Evolutionary conservation across 2,113 vertebrate genomes (phyloP), one percentile per base, ranked within the genome.

Genomic region (Plecturocebus donacophilus): DNA sequence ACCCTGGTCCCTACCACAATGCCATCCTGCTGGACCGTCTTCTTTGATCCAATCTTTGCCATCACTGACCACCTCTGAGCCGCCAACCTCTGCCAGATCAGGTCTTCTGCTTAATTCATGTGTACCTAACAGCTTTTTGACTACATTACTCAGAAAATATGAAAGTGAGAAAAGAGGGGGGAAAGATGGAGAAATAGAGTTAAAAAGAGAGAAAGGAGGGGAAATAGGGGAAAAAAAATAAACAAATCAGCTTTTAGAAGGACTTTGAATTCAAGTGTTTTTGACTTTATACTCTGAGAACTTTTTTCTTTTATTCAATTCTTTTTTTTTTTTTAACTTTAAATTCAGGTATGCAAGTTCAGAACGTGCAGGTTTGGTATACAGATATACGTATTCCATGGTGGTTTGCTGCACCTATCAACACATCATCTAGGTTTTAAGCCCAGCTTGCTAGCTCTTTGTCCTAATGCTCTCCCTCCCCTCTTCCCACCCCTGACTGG

Each of bases 11-110:
- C 9, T 70, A 7, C 8, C 17, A 30, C 2, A 38, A 9, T 25
- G 54, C 8, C 16, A 17, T 5, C 19, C 13, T 32, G 8, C 6
- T 19, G 27, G 12, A 17, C 64, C 16, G 14, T 0, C 0, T n/a
- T 21, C 21, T 8, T 38, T 30, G 6, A 14, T 52, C 42, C 11
- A 1, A 10, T 8, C 23, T 64, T 21, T 32, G n/a, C 4, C 16
- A 16, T 42, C 38, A 13, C 3, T 32, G 16, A 0, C n/a, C 3
- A 13, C 23, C 45, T 30, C 73, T 40, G 13, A 21, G 45, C 1
- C 8, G 27, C 52, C 13, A 54, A 11, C 2, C 0, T 14, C 32
- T 95, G 16, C 23, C 30, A 32, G 8, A 4, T 13, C 16, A 80
- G 6, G 30, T 52, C 3, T 19, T 27, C 21, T n/a, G 66, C 71